These are phyloP conservation scores for Catagonus wagneri DNA, from an alignment of 2,113 vertebrate species.

Conservation along the genomic window DNA sequence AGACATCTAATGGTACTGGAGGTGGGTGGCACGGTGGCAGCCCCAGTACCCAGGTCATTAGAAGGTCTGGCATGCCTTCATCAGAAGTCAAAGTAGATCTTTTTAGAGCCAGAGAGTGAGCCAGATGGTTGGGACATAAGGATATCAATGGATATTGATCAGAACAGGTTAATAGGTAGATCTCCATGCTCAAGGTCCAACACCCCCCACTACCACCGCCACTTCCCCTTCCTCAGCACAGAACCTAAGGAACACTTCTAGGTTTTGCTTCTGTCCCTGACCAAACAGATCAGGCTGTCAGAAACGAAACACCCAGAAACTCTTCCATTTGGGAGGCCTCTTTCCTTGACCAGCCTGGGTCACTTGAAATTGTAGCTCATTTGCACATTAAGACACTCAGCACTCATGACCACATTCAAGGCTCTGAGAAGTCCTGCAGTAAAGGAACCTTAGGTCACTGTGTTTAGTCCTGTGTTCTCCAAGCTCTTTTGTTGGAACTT, in stretches of 20 bases:
- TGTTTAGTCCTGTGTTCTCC: background rate
- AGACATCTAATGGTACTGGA: background rate
- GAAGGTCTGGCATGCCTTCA: background rate
- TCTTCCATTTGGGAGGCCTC: background rate
- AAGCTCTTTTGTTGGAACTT: background rate
- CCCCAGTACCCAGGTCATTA: background rate
- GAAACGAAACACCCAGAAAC: background rate
- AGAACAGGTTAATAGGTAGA: background rate
- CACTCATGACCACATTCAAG: background rate
- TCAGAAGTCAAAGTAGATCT: background rate
- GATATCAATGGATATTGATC: background rate
- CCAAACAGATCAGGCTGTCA: background rate
- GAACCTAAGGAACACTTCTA: background rate
- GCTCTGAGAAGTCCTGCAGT: slow-evolving; percentile 29
- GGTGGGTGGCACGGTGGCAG: accelerated
- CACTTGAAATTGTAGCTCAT: background rate
- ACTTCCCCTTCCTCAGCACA: background rate
- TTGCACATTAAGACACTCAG: background rate
- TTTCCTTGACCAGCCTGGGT: background rate
- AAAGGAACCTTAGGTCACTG: background rate
- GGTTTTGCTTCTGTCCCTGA: background rate
- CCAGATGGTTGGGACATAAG: background rate
- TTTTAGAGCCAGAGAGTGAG: background rate
- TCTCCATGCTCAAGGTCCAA: background rate
- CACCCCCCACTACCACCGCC: too few relatives aligned